Evolutionary conservation across 1,140 invertebrate species (phyloP), one percentile per base, ranked within the genome.

Genomic region (Piezodorus guildinii): DNA sequence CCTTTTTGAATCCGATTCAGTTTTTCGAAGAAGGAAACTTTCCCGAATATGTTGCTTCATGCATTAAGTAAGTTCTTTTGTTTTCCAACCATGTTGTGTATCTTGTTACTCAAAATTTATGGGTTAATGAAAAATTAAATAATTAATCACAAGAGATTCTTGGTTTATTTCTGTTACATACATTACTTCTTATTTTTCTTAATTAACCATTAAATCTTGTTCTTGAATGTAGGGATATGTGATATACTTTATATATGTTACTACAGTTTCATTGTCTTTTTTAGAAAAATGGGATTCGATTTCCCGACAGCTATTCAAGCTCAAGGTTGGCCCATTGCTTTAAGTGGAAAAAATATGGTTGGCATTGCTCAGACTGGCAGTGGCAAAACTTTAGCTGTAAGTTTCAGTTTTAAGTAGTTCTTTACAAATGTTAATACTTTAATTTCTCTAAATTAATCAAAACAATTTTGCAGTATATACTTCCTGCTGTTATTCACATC

Each of bases 401-500:
- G 67, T 68, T 15, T 39, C 12, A 39, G 6, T 39, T 39, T 10
- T 39, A 39, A 10, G 6, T 10, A 39, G 9, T 5, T 12, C 9
- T 39, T 39, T 39, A 39, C 12, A 6, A 10, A 1, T 39, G 34
- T 39, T 10, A 6, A 6, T 39, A 39, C 34, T 39, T 39, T 10
- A 1, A 39, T 6, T 39, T 10, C 12, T 39, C 1, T 6, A 39
- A 39, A 39, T 39, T 39, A 1, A 39, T 39, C 1, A 39, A 10
- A 1, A 10, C 12, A 39, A 39, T 39, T 4, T 39, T 39, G 17
- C 17, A 73, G 72, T 88, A 88, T 69, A 87, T 87, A 68, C 73
- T 90, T 59, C 87, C 87, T 63, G 86, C 87, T 16, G 90, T 96
- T 75, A 88, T 97, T 27, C 94, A 98, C 72, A 96, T 96, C 64